Percentiles rank a stretch among this genome's conserved stretches.
Evolutionary conservation across 1,140 invertebrate genomes (phyloP).

Genomic region (Trinorchestia longiramus): DNA sequence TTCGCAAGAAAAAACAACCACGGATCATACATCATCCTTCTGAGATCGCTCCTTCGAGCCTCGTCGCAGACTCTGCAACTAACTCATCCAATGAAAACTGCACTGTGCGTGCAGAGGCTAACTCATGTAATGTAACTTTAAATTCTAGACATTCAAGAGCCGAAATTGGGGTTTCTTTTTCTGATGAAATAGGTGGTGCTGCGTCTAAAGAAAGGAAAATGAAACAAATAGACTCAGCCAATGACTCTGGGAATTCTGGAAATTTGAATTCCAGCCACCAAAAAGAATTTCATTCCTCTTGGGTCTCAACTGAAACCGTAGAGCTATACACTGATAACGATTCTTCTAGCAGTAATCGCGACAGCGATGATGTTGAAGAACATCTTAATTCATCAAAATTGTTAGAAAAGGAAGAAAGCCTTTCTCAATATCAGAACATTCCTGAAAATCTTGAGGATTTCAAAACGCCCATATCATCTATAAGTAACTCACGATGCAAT

Average conservation of each 20-base stretch:
- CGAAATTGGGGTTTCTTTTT: not conserved
- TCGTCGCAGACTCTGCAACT: not conserved
- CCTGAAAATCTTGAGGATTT: not conserved
- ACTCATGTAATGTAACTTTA: not conserved
- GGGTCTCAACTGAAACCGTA: not conserved
- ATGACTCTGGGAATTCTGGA: not conserved
- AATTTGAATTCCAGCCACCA: not conserved
- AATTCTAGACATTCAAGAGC: not conserved
- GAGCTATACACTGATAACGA: not conserved
- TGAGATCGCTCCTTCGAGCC: not conserved
- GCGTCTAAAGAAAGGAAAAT: not conserved
- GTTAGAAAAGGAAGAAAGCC: no score
- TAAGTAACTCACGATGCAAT: not conserved
- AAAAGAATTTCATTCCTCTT: not conserved
- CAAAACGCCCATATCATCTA: not conserved
- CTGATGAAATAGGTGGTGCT: not conserved
- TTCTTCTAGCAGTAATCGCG: not conserved
- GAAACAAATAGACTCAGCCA: not conserved
- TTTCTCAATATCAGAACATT: not conserved
- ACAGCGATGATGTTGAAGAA: not conserved
- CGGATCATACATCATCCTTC: not conserved
- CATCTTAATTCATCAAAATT: not conserved
- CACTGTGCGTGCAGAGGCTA: not conserved
- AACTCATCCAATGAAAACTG: not conserved
- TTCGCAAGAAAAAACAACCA: not conserved